Evolutionary conservation across 2,888 invertebrate species (phyloP).

Genomic region (Xanthorhoe designata): DNA sequence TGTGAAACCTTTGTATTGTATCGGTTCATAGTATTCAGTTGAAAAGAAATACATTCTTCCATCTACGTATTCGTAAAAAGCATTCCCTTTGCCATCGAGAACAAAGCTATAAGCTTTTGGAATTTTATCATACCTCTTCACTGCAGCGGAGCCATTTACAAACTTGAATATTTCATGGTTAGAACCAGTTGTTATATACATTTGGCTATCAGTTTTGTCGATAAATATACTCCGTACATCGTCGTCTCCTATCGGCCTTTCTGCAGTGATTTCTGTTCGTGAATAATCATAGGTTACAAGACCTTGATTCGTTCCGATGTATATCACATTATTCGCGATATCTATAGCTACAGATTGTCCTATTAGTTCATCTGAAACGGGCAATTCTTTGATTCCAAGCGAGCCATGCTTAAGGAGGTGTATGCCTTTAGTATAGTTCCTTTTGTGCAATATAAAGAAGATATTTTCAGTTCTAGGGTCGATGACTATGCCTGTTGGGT

Average conservation of each 20-base stretch:
- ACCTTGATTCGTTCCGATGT: constrained; percentile 78
- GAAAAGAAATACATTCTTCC: constrained; percentile 77
- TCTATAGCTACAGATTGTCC: constrained; percentile 77
- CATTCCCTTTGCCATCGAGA: constrained; percentile 71
- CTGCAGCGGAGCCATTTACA: constrained; percentile 74
- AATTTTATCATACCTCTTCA: constrained; percentile 72
- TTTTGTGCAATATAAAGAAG: constrained; percentile 76
- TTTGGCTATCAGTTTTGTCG: constrained; percentile 70
- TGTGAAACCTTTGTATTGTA: constrained; percentile 78
- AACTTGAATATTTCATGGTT: constrained; percentile 74
- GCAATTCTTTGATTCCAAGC: constrained; percentile 70
- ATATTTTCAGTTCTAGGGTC: constrained; percentile 75
- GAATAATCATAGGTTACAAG: constrained; percentile 71
- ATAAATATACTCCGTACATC: constrained; percentile 75
- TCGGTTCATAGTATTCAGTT: constrained; percentile 69
- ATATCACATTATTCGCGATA: constrained; percentile 59
- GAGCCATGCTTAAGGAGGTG: constrained; percentile 74
- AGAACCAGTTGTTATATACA: constrained; percentile 75
- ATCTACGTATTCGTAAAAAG: constrained; percentile 75
- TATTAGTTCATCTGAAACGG: constrained; percentile 68
- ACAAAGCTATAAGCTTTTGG: constrained; percentile 77
- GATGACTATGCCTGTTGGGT: constrained; percentile 71
- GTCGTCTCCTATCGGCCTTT: constrained; percentile 77
- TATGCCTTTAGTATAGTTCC: constrained; percentile 77
- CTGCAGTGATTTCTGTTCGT: constrained; percentile 68